A percentile compares a stretch with the other conserved stretches of the same genome.
phyloP scores from a whole-genome alignment of 2,888 invertebrate species.

The Bellardia bayeri region DNA sequence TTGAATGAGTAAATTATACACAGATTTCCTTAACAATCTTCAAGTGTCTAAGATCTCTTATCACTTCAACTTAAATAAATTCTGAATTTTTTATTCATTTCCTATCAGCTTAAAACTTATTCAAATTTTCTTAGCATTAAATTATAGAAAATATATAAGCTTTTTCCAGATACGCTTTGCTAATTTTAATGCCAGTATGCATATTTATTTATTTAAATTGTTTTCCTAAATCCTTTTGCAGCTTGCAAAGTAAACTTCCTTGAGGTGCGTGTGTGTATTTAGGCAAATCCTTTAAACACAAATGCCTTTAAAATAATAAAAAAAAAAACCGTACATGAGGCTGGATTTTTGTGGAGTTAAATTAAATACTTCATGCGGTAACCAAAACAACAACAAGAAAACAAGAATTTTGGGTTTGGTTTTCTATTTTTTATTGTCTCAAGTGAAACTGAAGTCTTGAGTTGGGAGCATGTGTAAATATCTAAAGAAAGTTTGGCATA shows the following conservation, averaged over 20 bases:
- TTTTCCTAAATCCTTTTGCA: not conserved
- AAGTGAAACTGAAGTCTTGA: not conserved
- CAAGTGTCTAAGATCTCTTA: no score
- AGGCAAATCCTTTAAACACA: slow-evolving; percentile 24
- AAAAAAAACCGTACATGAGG: slow-evolving; percentile 37
- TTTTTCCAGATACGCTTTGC: not conserved
- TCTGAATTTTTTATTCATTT: no score
- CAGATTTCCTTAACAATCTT: no score
- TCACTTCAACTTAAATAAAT: no score
- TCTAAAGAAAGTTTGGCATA: not conserved
- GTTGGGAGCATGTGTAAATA: not conserved
- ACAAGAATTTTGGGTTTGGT: not conserved
- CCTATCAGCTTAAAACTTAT: no score
- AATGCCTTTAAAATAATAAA: not conserved
- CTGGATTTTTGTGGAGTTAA: slow-evolving; percentile 36
- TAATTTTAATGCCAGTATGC: not conserved
- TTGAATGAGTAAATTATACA: no score
- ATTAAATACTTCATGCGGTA: slow-evolving; percentile 50
- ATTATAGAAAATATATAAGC: no score
- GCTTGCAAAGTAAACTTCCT: slow-evolving; percentile 15
- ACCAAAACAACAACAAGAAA: not conserved
- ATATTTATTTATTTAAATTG: not conserved
- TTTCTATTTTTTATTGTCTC: slow-evolving; percentile 21
- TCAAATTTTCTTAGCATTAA: no score
- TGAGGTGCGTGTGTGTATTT: not conserved